Evolutionary conservation across 2,113 vertebrate species (phyloP).

Genomic region (Bubo blakistoni): DNA sequence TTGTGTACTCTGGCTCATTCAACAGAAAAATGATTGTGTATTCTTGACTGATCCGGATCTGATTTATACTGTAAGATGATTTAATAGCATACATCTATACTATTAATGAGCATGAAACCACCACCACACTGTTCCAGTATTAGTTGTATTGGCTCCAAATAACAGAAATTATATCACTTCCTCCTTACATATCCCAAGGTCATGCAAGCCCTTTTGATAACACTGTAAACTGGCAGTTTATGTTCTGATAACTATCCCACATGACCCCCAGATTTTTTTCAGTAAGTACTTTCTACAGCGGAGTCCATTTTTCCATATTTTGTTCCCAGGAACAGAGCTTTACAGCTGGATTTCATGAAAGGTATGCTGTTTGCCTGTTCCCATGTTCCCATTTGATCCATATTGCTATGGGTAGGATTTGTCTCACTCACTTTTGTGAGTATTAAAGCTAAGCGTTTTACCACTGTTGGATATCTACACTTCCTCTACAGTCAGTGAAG

Average conservation of each 20-base stretch:
- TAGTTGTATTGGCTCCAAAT: background rate
- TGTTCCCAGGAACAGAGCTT: background rate
- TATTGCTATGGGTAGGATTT: background rate
- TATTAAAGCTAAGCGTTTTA: background rate
- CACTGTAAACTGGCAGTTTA: background rate
- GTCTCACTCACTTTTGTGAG: background rate
- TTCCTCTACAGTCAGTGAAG: background rate
- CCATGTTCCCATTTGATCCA: background rate
- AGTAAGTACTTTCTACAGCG: background rate
- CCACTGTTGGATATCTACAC: background rate
- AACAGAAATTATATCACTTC: background rate
- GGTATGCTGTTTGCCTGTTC: background rate
- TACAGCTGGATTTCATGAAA: background rate
- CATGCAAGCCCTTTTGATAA: background rate
- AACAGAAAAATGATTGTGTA: conserved; percentile 25
- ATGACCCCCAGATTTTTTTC: background rate
- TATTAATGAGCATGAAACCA: conserved; percentile 17
- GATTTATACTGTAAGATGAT: background rate
- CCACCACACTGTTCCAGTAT: background rate
- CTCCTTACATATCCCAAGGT: background rate
- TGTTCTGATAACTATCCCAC: background rate
- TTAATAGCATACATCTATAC: background rate
- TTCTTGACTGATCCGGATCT: background rate
- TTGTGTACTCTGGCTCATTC: background rate
- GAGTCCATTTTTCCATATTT: background rate